Base-by-base conservation (phyloP, 2,888 invertebrate genomes). In the Drosophila kuntzei region DNA sequence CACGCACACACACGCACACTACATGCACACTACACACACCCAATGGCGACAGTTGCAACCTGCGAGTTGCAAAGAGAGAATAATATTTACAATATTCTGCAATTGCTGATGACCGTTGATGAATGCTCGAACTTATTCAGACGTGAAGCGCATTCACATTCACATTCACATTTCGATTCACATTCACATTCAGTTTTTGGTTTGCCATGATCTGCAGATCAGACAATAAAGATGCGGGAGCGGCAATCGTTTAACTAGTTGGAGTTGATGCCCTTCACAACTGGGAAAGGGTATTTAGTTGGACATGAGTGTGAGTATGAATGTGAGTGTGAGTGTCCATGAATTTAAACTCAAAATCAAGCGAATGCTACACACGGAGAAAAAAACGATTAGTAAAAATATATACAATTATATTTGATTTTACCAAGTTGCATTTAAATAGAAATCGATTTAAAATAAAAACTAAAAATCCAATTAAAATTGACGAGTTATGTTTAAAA, bases 41-140 rank as follows among this genome's bases (percentile, higher is more conserved):
- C 79, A 72, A 51, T 78, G 68, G 70, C 67, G 79, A 68, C 85
- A 83, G 88, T 79, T 87, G 76, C 79, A 68, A 80, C 79, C 75
- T 55, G 3, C 43, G 51, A 70, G 58, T 61, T 69, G 66, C 64
- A 80, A 66, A 57, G 47, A 57, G 47, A 58, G 76, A 43, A 59
- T 57, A 71, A 62, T 65, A 74, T 74, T 74, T 60, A 61, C 69
- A 62, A 53, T 50, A 61, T 68, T 72, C 69, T 77, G 80, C 72
- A 64, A 46, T 71, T 47, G 61, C 58, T 29, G 70, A 53, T 71
- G 67, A 69, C 68, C 72, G 65, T 70, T 70, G 73, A 55, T 62
- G 71, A 66, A 88, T 87, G 81, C 80, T 81, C 82, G 79, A 80
- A 82, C 74, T 87, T 80, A 86, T 81, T 86, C 86, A 87, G 65